A percentile compares a stretch with the other conserved stretches of the same genome.
These are phyloP conservation scores for Ornithoptera priamus DNA, from an alignment of 2,888 invertebrate genomes.

Conservation along the genomic window DNA sequence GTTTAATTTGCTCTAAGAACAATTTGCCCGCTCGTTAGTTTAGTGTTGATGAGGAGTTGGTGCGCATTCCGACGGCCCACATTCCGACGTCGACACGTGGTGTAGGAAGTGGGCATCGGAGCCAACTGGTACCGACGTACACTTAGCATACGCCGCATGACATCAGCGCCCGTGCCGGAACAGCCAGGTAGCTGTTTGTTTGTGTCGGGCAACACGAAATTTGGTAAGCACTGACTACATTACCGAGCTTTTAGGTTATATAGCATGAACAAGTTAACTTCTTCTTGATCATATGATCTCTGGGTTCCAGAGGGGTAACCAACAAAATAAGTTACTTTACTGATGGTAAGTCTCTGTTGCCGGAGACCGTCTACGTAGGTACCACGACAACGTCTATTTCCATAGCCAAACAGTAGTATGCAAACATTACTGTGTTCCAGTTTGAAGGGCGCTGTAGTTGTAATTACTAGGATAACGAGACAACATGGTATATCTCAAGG, in stretches of 20 bases:
- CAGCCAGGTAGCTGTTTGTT: conserved; percentile 9
- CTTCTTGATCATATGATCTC: too few species aligned
- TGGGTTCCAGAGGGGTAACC: too few species aligned
- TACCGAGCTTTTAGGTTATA: background rate
- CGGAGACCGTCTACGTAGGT: too few species aligned
- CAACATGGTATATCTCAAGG: too few species aligned
- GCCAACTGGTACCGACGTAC: conserved; percentile 30
- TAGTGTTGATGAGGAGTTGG: conserved; percentile 8
- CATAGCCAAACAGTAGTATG: too few species aligned
- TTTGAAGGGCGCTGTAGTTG: too few species aligned
- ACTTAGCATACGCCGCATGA: conserved; percentile 16
- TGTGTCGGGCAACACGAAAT: conserved; percentile 9
- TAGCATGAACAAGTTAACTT: too few species aligned
- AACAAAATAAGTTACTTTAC: too few species aligned
- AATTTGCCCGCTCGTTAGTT: conserved; percentile 17
- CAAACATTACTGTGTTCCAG: too few species aligned
- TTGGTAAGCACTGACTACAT: conserved; percentile 1
- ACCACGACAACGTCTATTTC: too few species aligned
- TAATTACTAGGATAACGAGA: too few species aligned
- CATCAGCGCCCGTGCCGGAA: conserved; percentile 6
- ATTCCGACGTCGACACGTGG: conserved; percentile 36
- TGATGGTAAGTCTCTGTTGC: too few species aligned
- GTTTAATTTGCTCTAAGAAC: background rate
- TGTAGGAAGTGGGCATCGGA: conserved; percentile 32
- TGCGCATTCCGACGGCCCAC: conserved; percentile 32